Evolutionary conservation across 2,888 invertebrate species (phyloP).

Genomic region (Gari tellinella): DNA sequence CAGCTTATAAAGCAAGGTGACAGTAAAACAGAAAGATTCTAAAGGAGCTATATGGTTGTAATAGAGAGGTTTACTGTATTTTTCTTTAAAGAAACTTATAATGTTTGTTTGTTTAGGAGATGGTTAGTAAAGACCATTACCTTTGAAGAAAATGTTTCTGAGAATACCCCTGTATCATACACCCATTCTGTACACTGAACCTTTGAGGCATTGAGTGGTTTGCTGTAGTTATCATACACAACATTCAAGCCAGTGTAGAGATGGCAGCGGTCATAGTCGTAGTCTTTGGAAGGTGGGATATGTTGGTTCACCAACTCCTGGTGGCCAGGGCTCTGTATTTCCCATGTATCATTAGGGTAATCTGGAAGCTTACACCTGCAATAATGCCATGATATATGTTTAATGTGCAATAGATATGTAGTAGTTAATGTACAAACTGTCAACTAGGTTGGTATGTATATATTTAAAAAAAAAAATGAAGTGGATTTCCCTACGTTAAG

Average conservation of each 20-base stretch:
- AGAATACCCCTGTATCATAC: slow-evolving; percentile 57
- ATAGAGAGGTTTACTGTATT: too few relatives aligned
- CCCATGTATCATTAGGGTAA: slow-evolving; percentile 55
- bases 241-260: slow-evolving; percentile 14
- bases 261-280: slow-evolving; percentile 47
- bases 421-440: too few relatives aligned
- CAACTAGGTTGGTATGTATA: too few relatives aligned
- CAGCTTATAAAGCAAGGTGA: too few relatives aligned
- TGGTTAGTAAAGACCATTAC: slow-evolving; percentile 23
- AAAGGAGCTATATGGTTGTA: too few relatives aligned
- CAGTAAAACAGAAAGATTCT: too few relatives aligned
- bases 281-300: slow-evolving; percentile 47
- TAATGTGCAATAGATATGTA: too few relatives aligned
- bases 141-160: slow-evolving; percentile 62
- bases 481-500: too few relatives aligned
- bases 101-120: not conserved
- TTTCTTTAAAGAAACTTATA: too few relatives aligned
- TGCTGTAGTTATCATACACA: slow-evolving; percentile 10
- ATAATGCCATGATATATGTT: too few relatives aligned
- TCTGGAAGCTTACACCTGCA: slow-evolving; percentile 53
- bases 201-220: slow-evolving; percentile 18
- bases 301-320: slow-evolving; percentile 28
- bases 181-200: slow-evolving; percentile 63
- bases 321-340: slow-evolving; percentile 49
- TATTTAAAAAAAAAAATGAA: too few relatives aligned